A percentile compares a stretch with the other conserved stretches of the same genome.
These are phyloP conservation scores for Nymphalis c-album DNA, from an alignment of 2,888 invertebrate species.

Conservation along the genomic window DNA sequence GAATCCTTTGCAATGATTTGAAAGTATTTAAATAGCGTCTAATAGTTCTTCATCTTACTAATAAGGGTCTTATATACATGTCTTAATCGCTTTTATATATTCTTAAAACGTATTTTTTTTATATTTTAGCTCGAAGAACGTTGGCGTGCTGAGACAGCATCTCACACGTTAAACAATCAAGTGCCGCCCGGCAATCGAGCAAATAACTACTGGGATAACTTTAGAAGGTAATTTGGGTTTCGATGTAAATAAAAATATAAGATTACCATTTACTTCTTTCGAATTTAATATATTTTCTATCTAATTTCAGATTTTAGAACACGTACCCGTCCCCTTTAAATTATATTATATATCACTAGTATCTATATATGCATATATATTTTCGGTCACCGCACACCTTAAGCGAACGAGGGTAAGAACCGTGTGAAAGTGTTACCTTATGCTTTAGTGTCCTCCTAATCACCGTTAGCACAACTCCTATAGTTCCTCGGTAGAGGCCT, in stretches of 20 bases:
- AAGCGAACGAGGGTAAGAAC: constrained; percentile 54
- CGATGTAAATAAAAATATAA: too few relatives aligned
- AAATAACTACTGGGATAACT: constrained; percentile 97
- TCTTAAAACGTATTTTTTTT: not conserved
- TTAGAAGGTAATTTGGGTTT: constrained; percentile 85
- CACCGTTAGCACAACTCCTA: constrained; percentile 10
- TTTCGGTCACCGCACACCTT: constrained; percentile 40
- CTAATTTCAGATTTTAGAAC: constrained; percentile 74
- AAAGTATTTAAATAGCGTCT: too few relatives aligned
- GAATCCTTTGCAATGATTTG: too few relatives aligned
- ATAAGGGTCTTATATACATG: too few relatives aligned
- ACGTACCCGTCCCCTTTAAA: constrained; percentile 32
- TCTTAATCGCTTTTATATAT: too few relatives aligned
- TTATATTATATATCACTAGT: constrained; percentile 40
- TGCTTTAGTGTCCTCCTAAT: constrained; percentile 28
- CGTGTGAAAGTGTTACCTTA: constrained; percentile 47
- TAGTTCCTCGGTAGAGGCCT: constrained; percentile 1
- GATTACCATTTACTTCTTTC: constrained; percentile 6
- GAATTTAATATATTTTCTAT: constrained; percentile 43
- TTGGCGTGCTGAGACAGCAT: constrained; percentile 72
- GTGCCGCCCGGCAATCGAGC: constrained; percentile 94
- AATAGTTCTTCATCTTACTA: too few relatives aligned
- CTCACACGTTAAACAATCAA: constrained; percentile 90
- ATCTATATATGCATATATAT: constrained; percentile 44
- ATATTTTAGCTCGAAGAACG: constrained; percentile 74